Evolutionary conservation across 1,140 invertebrate species (phyloP).

Genomic region (Drosophila miranda): DNA sequence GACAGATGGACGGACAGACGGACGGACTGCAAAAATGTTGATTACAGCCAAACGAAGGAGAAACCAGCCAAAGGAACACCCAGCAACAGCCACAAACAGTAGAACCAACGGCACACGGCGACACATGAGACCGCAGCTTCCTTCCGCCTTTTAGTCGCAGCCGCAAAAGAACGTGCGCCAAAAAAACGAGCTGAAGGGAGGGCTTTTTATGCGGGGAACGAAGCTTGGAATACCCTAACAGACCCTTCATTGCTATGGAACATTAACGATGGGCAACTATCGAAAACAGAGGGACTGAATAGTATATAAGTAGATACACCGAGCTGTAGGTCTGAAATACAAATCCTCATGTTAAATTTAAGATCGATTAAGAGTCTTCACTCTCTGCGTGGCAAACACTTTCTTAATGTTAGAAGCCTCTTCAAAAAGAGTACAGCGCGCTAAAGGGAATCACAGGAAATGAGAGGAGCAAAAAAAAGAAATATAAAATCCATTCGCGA

Average conservation of each 20-base stretch:
- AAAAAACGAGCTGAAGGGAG: constrained; percentile 33
- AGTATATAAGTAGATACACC: too few relatives aligned
- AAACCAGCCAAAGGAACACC: constrained; percentile 31
- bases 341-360: too few relatives aligned
- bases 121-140: constrained; percentile 74
- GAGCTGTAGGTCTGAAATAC: too few relatives aligned
- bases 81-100: constrained; percentile 17
- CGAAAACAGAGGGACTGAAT: constrained; percentile 1
- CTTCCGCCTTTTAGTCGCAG: constrained; percentile 71
- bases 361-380: too few relatives aligned
- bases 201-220: too few relatives aligned
- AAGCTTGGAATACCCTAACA: too few relatives aligned
- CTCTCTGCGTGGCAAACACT: too few relatives aligned
- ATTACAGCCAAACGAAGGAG: constrained; percentile 57
- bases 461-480: constrained; percentile 39
- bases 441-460: constrained; percentile 27
- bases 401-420: neutral
- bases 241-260: neutral
- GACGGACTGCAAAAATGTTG: constrained; percentile 66
- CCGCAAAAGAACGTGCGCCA: constrained; percentile 73
- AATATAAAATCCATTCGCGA: constrained; percentile 41
- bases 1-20: constrained; percentile 18
- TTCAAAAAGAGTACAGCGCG: neutral
- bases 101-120: constrained; percentile 55
- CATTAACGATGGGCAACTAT: neutral